Conservation (phyloP, 2,797 vertebrate genomes). For the Chiloscyllium punctatum region DNA sequence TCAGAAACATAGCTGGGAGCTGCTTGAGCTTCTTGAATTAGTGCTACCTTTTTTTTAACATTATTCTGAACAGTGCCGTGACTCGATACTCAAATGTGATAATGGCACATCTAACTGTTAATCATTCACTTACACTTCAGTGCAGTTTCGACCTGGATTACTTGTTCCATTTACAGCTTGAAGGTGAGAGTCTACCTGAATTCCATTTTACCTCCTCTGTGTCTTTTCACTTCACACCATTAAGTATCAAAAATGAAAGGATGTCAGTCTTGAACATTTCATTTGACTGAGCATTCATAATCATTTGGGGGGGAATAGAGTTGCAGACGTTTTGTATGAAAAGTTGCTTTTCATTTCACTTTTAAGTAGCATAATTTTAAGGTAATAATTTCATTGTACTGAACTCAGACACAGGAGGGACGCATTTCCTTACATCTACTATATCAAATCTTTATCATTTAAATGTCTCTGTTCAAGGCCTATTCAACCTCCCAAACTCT, state of each 20-base stretch:
- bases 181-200: neutral
- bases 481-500: neutral
- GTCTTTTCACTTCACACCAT: neutral
- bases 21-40: neutral
- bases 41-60: neutral
- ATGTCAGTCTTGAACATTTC: neutral
- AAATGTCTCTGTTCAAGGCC: neutral
- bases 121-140: neutral
- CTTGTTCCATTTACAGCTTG: neutral
- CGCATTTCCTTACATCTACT: neutral
- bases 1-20: neutral
- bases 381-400: neutral
- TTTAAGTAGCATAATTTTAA: neutral
- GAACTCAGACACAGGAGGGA: neutral
- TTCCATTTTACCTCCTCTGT: neutral
- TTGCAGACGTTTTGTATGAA: neutral
- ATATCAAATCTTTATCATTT: neutral
- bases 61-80: neutral
- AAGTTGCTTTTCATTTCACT: neutral
- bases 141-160: neutral
- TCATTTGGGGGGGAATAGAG: neutral
- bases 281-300: neutral
- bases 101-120: neutral
- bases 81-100: neutral
- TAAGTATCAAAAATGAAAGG: neutral